A percentile compares a stretch with the other conserved stretches of the same genome.
Evolutionary conservation across 2,888 invertebrate genomes (phyloP).

Genomic region (Iselma pallidipennis): DNA sequence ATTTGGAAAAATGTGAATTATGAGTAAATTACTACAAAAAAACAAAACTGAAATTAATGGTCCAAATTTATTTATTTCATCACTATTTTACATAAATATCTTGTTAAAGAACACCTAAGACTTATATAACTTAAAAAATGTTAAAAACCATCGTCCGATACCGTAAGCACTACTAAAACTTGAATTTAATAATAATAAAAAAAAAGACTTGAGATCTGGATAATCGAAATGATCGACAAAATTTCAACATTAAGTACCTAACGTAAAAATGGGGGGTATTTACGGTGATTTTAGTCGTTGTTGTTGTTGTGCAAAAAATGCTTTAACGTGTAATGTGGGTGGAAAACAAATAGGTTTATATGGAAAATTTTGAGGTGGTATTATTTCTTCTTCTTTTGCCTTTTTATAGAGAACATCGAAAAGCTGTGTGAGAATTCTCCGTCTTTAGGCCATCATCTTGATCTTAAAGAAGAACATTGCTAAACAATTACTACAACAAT

Average conservation of each 20-base stretch:
- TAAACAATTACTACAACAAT: slow-evolving; percentile 34
- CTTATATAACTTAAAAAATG: slow-evolving; percentile 43
- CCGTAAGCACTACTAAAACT: slow-evolving; percentile 52
- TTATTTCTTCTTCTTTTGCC: no score
- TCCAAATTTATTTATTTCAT: slow-evolving; percentile 40
- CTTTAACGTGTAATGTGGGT: slow-evolving; percentile 12
- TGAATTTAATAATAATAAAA: slow-evolving; percentile 41
- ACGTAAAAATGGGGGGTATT: slow-evolving; percentile 35
- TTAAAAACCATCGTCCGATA: slow-evolving; percentile 54
- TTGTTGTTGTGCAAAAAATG: slow-evolving; percentile 21
- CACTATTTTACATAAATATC: slow-evolving; percentile 53
- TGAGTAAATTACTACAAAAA: no score
- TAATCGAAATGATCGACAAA: slow-evolving; percentile 40
- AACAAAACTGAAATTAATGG: slow-evolving; percentile 20
- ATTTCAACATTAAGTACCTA: slow-evolving; percentile 47
- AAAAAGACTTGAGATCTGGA: slow-evolving; percentile 47
- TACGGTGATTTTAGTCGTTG: slow-evolving; percentile 13
- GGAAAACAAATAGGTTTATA: no score
- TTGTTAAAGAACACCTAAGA: slow-evolving; percentile 49
- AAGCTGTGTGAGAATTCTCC: no score
- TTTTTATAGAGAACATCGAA: slow-evolving; percentile 28
- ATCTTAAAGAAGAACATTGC: slow-evolving; percentile 27
- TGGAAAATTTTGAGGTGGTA: no score
- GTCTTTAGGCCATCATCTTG: slow-evolving; percentile 30
- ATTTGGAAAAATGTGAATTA: slow-evolving; percentile 32